A percentile compares a stretch with the other conserved stretches of the same genome.
Conservation (phyloP, 2,113 vertebrate species). For the Gavialis gangeticus region DNA sequence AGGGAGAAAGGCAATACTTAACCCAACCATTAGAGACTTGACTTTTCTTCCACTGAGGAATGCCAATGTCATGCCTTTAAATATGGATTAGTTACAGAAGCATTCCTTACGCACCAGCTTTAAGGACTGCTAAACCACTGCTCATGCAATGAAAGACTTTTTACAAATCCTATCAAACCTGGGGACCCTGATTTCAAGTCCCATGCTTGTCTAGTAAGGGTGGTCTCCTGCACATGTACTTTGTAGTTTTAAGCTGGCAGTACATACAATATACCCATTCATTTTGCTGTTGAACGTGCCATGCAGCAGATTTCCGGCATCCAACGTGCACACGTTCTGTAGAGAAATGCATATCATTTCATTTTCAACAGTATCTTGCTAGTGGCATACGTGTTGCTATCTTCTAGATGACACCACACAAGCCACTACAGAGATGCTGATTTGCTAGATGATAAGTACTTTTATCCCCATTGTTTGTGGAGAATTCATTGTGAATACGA, state of each 20-base stretch:
- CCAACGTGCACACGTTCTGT: neutral
- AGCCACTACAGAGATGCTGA: neutral
- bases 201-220: neutral
- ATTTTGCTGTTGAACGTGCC: fast-evolving
- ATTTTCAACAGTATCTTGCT: too few relatives aligned
- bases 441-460: neutral
- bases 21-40: neutral
- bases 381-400: fast-evolving
- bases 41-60: neutral
- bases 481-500: neutral
- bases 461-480: neutral
- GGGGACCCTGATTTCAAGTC: neutral
- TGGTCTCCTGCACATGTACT: neutral
- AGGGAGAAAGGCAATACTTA: neutral
- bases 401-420: neutral
- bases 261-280: neutral
- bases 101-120: neutral
- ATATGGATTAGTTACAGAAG: neutral
- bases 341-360: too few relatives aligned
- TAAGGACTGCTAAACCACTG: neutral
- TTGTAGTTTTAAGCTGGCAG: neutral
- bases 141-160: neutral
- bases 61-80: neutral
- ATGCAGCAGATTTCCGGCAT: fast-evolving
- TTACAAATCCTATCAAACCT: neutral